Evolutionary conservation across 2,888 invertebrate species (phyloP).

Genomic region (Brenthis daphne): DNA sequence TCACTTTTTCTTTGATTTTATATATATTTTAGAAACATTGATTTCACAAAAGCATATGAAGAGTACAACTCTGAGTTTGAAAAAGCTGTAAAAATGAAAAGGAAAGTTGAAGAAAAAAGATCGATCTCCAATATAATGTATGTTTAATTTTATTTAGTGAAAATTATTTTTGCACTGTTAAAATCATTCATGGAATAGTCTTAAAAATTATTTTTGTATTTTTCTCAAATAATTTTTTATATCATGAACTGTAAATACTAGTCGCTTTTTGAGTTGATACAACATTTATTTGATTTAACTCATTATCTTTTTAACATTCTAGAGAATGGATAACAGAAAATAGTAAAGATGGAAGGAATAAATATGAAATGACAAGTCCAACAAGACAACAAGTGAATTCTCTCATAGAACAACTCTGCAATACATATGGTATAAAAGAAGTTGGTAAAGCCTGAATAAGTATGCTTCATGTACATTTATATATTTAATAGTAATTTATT

Average conservation of each 20-base stretch:
- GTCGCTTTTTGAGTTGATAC: background rate
- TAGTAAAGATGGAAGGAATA: constrained; percentile 84
- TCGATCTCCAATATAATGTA: constrained; percentile 66
- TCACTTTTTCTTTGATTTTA: background rate
- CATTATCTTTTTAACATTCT: constrained; percentile 43
- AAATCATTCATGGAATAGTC: background rate
- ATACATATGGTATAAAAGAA: constrained; percentile 78
- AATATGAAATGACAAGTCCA: constrained; percentile 85
- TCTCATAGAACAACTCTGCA: constrained; percentile 83
- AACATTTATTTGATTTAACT: background rate
- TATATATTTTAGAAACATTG: constrained; percentile 49
- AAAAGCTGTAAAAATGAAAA: constrained; percentile 60
- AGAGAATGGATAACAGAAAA: constrained; percentile 90
- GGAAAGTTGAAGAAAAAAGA: constrained; percentile 67
- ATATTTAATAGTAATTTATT: background rate
- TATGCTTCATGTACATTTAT: constrained; percentile 24
- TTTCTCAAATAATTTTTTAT: too few species aligned
- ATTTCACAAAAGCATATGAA: constrained; percentile 62
- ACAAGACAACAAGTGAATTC: constrained; percentile 88
- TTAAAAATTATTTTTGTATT: too few species aligned
- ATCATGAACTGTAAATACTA: too few species aligned
- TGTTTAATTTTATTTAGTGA: constrained; percentile 39
- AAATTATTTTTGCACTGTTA: constrained; percentile 20
- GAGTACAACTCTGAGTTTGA: constrained; percentile 66
- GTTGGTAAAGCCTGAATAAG: constrained; percentile 64